Percentiles rank a stretch among this genome's conserved stretches.
phyloP scores from a whole-genome alignment of 1,140 invertebrate genomes.

The Pogonomyrmex barbatus region DNA sequence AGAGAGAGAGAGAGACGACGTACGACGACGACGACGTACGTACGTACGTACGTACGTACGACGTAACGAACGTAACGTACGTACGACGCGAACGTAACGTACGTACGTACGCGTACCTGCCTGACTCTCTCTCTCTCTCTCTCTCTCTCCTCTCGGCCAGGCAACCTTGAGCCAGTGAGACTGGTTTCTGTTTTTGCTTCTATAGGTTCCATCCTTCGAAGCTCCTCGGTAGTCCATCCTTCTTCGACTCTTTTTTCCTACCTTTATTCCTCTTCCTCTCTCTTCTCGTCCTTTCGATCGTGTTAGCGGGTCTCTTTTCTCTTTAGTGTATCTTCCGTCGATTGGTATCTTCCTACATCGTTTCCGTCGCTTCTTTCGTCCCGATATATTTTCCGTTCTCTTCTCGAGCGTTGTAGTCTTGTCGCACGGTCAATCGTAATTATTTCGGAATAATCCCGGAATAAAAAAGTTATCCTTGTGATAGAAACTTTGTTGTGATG shows the following conservation, averaged over 20 bases:
- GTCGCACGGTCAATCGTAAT: constrained; percentile 62
- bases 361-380: constrained; percentile 30
- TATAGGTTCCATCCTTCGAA: constrained; percentile 85
- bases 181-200: constrained; percentile 87
- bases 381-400: constrained; percentile 52
- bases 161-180: constrained; percentile 86
- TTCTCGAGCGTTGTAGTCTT: constrained; percentile 39
- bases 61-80: too few relatives aligned
- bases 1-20: too few relatives aligned
- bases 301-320: constrained; percentile 67
- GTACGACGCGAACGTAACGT: too few relatives aligned
- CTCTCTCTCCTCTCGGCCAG: constrained; percentile 44
- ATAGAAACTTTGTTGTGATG: background rate
- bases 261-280: constrained; percentile 35
- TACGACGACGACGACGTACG: too few relatives aligned
- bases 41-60: too few relatives aligned
- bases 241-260: constrained; percentile 77
- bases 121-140: constrained; percentile 30
- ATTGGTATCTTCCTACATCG: constrained; percentile 66
- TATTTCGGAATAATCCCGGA: constrained; percentile 72
- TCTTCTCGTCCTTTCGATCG: constrained; percentile 66
- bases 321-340: constrained; percentile 66
- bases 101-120: too few relatives aligned
- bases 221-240: constrained; percentile 83
- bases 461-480: constrained; percentile 17